Evolutionary conservation across 2,113 vertebrate genomes (phyloP), one percentile per base, ranked within the genome.

Genomic region (Sander lucioperca): DNA sequence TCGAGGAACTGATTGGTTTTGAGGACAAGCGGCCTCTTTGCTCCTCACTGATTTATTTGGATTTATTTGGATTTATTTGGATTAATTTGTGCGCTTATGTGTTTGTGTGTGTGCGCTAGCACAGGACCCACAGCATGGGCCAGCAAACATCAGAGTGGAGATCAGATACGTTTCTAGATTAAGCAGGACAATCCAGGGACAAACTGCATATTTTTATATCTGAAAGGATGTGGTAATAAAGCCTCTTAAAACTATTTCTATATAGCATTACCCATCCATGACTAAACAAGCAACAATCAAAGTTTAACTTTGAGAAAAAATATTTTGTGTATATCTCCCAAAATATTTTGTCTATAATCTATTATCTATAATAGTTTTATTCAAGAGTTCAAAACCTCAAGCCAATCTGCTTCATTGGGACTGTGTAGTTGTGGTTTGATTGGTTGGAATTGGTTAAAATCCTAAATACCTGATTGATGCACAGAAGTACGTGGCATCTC

Each of bases 1-100:
- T 82, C 6, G 54, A 87, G 74, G 77, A 75, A 71, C 18, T 25
- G 76, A 87, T 79, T 85, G 78, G 84, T 90, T 84, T 67, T 66
- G 39, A 87, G 86, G 74, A 61, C 63, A 47, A 81, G 78, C 56
- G 0, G 8, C 48, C 23, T 57, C 54, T 75, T 48, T 77, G 45
- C 64, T 45, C 33, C 19, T 61, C 59, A 13, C 50, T 54, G 39
- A 61, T 54, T 82, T 50, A 73, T 70, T 82, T 79, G 57, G 83
- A 47, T 88, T 84, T 30, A 74, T 72, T 68, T 33, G 30, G 39
- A 61, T 54, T 82, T 50, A 73, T 70, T 82, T 79, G 57, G 83
- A 47, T 88, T 84, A 30, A 74, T 72, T 68, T 79, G 59, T n/a
- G 13, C 50, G 45, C 14, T 9, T 33, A 1, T 56, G 68, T 0